Evolutionary conservation across 2,113 vertebrate genomes (phyloP).

Genomic region (Neogale vison): DNA sequence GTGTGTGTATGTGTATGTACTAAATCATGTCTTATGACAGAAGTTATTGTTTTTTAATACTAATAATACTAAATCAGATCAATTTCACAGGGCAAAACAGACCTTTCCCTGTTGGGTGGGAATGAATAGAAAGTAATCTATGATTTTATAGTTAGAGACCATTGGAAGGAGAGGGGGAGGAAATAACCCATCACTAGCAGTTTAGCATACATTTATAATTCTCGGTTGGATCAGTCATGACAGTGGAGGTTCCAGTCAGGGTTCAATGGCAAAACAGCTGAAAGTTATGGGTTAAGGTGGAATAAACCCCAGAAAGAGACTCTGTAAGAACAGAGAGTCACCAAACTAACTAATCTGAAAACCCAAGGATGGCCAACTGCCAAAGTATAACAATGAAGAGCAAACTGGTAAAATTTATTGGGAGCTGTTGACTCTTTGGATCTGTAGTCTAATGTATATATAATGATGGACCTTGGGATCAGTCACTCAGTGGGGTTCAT

Average conservation of each 20-base stretch:
- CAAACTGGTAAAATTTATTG: neutral
- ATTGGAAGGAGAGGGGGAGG: too few species aligned
- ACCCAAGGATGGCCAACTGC: too few species aligned
- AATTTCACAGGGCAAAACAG: neutral
- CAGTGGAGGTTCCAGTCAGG: neutral
- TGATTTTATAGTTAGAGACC: neutral
- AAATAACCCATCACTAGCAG: neutral
- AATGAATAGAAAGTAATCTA: neutral
- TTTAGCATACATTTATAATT: neutral
- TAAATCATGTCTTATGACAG: too few species aligned
- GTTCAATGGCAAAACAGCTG: neutral
- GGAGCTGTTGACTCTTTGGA: neutral
- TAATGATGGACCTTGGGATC: neutral
- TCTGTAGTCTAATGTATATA: neutral
- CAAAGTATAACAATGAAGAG: neutral
- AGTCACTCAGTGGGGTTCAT: neutral
- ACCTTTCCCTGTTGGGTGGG: neutral
- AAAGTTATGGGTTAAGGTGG: too few species aligned
- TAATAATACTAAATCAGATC: neutral
- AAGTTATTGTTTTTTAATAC: neutral
- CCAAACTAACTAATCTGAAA: neutral
- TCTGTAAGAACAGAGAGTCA: neutral
- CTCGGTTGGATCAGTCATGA: neutral
- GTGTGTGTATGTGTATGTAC: too few species aligned
- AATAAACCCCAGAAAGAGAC: neutral